Evolutionary conservation across 92 coral and sea anemone genomes (phyloP), one percentile per base, ranked within the genome.

Genomic region (Micromussa lordhowensis): DNA sequence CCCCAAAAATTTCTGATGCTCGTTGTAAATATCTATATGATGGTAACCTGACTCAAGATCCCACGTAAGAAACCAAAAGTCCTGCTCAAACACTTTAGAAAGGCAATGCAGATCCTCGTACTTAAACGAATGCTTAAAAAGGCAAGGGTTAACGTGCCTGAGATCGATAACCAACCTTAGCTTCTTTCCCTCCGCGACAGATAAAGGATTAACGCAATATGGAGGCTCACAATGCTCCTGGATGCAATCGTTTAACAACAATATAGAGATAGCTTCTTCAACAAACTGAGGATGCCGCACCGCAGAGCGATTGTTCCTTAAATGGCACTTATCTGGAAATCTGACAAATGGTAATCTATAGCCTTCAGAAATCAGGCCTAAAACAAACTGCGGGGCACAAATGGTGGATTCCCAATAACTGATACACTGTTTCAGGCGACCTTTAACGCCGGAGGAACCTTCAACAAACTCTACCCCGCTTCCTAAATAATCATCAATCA

Each of bases 1-100:
- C 16, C 91, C 91, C 66, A 70, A 75, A 38, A 48, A 88, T 49
- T 75, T 82, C 44, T 76, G 72, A 75, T 9, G 90, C n/a, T n/a
- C n/a, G n/a, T n/a, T n/a, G n/a, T n/a, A n/a, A n/a, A n/a, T n/a
- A n/a, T n/a, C n/a, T n/a, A n/a, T n/a, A n/a, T n/a, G n/a, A n/a
- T n/a, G n/a, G n/a, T n/a, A n/a, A n/a, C n/a, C n/a, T n/a, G n/a
- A 86, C 54, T 79, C 74, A 40, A 86, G 61, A 70, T 38, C 87
- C 72, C 54, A 79, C 14, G 68, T 31, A 48, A 54, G 64, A 80
- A 86, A 86, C 55, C 78, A 87, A 40, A 28, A 81, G 15, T 54
- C 58, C 48, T 36, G 63, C 28, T 87, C 91, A 21, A 87, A 87
- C 16, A 87, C 75, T 31, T 63, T 63, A 14, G 84, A n/a, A n/a